Evolutionary conservation across 2,113 vertebrate genomes (phyloP).

Genomic region (Nymphicus hollandicus): DNA sequence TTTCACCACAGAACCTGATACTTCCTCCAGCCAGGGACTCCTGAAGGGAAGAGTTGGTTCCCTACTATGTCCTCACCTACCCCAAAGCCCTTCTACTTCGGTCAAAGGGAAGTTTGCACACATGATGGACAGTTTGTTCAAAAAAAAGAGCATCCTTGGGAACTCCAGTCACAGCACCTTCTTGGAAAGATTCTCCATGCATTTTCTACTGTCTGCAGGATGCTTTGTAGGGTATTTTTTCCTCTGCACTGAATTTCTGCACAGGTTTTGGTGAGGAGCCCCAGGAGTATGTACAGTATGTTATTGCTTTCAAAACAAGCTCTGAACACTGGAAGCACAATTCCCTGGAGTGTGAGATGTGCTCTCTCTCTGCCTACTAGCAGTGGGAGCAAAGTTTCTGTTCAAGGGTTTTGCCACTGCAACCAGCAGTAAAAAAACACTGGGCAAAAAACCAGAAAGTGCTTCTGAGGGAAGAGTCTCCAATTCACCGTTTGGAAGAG

Average conservation of each 20-base stretch:
- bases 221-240: fast-evolving
- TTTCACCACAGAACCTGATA: fast-evolving
- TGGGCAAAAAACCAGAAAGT: neutral
- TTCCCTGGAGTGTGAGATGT: fast-evolving
- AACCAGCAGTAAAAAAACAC: neutral
- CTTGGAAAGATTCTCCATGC: fast-evolving
- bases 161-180: neutral
- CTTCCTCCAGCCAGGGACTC: neutral
- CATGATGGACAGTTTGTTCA: neutral
- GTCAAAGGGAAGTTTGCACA: neutral
- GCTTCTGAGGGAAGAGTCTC: neutral
- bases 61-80: neutral
- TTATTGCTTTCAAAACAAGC: neutral
- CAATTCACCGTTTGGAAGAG: fast-evolving
- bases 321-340: neutral
- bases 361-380: neutral
- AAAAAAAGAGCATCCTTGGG: neutral
- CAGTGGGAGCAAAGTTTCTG: fast-evolving
- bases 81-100: neutral
- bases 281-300: fast-evolving
- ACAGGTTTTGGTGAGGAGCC: neutral
- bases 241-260: neutral
- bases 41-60: neutral
- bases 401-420: neutral
- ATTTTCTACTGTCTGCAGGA: neutral